Evolutionary conservation across 2,797 vertebrate genomes (phyloP).

Genomic region (Ptychobarbus kaznakovi): DNA sequence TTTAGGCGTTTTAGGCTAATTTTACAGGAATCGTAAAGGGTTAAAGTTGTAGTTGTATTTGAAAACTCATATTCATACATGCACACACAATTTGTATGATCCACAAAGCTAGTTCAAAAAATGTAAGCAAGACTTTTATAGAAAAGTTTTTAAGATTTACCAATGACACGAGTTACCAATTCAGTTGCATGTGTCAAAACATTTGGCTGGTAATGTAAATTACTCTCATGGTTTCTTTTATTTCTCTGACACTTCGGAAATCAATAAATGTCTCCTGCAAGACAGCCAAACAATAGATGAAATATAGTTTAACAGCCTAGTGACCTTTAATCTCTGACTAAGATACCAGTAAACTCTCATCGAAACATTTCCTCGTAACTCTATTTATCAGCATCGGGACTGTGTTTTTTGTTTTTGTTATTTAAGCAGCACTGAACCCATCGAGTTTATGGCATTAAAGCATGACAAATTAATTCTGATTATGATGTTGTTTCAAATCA

Average conservation of each 20-base stretch:
- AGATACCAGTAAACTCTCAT: not conserved
- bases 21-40: too few species aligned
- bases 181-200: not conserved
- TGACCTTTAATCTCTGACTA: slow-evolving; percentile 34
- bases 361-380: slow-evolving; percentile 15
- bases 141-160: not conserved
- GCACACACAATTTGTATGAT: not conserved
- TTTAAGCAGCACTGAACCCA: not conserved
- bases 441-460: not conserved
- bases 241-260: not conserved
- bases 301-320: not conserved
- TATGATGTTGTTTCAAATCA: not conserved
- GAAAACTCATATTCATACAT: not conserved
- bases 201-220: not conserved
- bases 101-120: not conserved
- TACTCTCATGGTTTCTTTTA: not conserved
- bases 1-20: too few species aligned
- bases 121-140: not conserved
- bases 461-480: not conserved
- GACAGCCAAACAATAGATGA: not conserved
- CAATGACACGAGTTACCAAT: not conserved
- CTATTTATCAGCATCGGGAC: not conserved
- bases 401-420: not conserved
- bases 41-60: too few species aligned
- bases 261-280: not conserved